These are phyloP conservation scores for Chelon labrosus DNA, from an alignment of 2,797 vertebrate species.

Conservation along the genomic window DNA sequence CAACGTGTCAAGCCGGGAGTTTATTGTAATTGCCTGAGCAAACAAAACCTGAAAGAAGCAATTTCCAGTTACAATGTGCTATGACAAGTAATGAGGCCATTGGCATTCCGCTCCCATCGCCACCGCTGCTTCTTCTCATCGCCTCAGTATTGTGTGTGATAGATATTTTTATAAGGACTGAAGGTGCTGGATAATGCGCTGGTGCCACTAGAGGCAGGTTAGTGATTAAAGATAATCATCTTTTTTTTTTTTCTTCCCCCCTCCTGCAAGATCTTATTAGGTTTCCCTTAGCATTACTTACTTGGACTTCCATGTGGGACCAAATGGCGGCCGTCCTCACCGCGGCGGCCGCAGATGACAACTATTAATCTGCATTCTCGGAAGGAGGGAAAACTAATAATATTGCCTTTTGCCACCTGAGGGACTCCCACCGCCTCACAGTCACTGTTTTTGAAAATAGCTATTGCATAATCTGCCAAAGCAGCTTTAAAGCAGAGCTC, in stretches of 20 bases:
- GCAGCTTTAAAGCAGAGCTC: slow-evolving; percentile 51
- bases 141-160: slow-evolving; percentile 92
- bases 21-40: slow-evolving; percentile 99
- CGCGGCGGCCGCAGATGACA: slow-evolving; percentile 43
- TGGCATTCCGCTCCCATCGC: slow-evolving; percentile 95
- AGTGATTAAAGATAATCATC: slow-evolving; percentile 98
- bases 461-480: slow-evolving; percentile 57
- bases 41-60: slow-evolving; percentile 99
- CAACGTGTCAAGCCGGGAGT: slow-evolving; percentile 99
- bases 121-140: slow-evolving; percentile 90
- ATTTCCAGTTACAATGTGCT: slow-evolving; percentile 99
- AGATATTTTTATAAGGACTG: slow-evolving; percentile 97
- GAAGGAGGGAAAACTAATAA: slow-evolving; percentile 44
- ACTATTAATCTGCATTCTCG: slow-evolving; percentile 67
- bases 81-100: slow-evolving; percentile 99
- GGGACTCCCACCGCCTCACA: slow-evolving; percentile 29
- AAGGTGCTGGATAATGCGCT: slow-evolving; percentile 94
- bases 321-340: slow-evolving; percentile 17
- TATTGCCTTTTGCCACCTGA: slow-evolving; percentile 52
- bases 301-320: slow-evolving; percentile 74
- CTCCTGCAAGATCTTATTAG: slow-evolving; percentile 89
- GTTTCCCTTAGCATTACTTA: slow-evolving; percentile 91
- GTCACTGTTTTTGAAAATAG: slow-evolving; percentile 55
- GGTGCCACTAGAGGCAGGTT: slow-evolving; percentile 90
- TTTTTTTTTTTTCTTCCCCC: slow-evolving; percentile 58